Evolutionary conservation across 2,888 invertebrate species (phyloP).

Genomic region (Diarsia dahlii): DNA sequence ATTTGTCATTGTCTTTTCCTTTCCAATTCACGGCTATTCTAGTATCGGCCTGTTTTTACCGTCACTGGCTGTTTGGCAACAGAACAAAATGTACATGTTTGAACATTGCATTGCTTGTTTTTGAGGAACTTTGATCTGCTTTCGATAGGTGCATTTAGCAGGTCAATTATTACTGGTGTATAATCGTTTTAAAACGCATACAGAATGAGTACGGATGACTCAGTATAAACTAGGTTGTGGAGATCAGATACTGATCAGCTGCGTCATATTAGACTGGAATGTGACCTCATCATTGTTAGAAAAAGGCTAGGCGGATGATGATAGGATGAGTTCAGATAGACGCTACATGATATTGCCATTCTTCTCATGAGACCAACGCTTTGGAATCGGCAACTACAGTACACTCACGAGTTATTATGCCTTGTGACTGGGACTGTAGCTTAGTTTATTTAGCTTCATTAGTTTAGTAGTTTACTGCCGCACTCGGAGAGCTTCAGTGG

Average conservation of each 20-base stretch:
- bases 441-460: no score
- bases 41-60: conserved; percentile 40
- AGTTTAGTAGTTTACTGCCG: no score
- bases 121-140: neutral
- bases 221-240: neutral
- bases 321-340: neutral
- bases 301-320: neutral
- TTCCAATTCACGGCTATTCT: conserved; percentile 43
- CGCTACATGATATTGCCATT: no score
- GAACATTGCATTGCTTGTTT: neutral
- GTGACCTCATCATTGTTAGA: neutral
- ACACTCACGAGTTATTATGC: no score
- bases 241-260: neutral
- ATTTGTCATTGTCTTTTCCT: conserved; percentile 61
- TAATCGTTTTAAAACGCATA: neutral
- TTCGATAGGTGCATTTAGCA: neutral
- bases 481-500: no score
- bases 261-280: neutral
- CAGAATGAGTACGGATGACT: neutral
- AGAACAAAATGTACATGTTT: neutral
- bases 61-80: neutral
- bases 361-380: no score
- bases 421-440: no score
- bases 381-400: no score
- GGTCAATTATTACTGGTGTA: neutral